Evolutionary conservation across 2,797 vertebrate species (phyloP).

Genomic region (Poecile montanus): DNA sequence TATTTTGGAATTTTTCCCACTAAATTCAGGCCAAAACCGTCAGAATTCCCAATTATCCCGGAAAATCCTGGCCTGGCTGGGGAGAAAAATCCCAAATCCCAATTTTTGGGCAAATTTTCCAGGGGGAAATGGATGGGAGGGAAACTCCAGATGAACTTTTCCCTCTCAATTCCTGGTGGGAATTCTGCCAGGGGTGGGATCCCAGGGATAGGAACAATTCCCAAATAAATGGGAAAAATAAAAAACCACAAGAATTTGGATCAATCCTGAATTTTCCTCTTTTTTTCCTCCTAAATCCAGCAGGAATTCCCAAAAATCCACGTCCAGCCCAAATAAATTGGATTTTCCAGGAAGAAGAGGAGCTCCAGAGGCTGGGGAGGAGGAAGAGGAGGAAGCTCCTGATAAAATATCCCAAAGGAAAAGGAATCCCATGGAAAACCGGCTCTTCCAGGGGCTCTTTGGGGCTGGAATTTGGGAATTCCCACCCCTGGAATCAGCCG

Average conservation of each 20-base stretch:
- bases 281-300: neutral
- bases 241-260: neutral
- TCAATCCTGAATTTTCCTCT: fast-evolving
- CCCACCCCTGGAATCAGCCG: neutral
- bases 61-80: neutral
- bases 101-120: neutral
- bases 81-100: neutral
- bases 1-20: neutral
- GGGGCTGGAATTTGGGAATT: neutral
- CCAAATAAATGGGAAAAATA: fast-evolving
- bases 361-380: neutral
- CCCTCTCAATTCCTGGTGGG: neutral
- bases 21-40: fast-evolving
- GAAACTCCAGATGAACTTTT: neutral
- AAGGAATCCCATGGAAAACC: neutral
- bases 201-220: neutral
- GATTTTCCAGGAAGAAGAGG: neutral
- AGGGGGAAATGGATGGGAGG: fast-evolving
- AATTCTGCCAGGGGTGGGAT: neutral
- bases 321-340: neutral
- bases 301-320: neutral
- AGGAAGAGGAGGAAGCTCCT: neutral
- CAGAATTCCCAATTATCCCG: neutral
- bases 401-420: neutral
- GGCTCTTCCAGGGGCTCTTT: neutral